These are phyloP conservation scores for Lutjanus argentimaculatus DNA, from an alignment of 2,797 vertebrate species.

Conservation along the genomic window DNA sequence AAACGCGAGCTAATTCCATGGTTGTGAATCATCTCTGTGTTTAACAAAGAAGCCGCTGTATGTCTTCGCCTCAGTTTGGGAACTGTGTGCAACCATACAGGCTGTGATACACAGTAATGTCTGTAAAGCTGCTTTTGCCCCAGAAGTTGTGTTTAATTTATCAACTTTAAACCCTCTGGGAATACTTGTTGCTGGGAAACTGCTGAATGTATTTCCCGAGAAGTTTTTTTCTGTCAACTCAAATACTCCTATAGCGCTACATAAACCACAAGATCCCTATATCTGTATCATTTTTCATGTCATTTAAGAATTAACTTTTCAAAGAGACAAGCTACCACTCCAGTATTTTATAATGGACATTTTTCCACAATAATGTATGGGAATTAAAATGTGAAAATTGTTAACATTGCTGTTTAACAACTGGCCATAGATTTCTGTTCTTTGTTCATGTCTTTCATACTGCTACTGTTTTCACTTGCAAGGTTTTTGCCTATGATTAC, in stretches of 20 bases:
- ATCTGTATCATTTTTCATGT: not conserved
- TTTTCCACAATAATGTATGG: not conserved
- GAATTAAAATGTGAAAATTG: not conserved
- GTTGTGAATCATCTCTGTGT: slow-evolving; percentile 60
- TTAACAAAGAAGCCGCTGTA: slow-evolving; percentile 58
- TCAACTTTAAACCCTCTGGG: not conserved
- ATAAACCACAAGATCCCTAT: slow-evolving; percentile 4
- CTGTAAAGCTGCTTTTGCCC: slow-evolving; percentile 10
- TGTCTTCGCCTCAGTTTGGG: slow-evolving; percentile 14
- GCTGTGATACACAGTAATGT: slow-evolving; percentile 27
- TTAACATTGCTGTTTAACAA: not conserved
- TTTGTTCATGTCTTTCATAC: not conserved
- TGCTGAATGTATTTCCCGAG: not conserved
- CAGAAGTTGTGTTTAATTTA: slow-evolving; percentile 5
- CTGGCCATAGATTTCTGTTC: not conserved
- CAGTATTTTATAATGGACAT: not conserved
- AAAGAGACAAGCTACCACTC: not conserved
- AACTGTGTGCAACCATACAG: slow-evolving; percentile 13
- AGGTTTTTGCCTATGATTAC: slow-evolving; percentile 98
- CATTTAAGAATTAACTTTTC: not conserved
- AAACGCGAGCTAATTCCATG: slow-evolving; percentile 45
- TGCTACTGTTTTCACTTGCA: slow-evolving; percentile 14
- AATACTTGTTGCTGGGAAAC: not conserved
- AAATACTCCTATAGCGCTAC: not conserved
- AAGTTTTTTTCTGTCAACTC: not conserved